Evolutionary conservation across 2,113 vertebrate species (phyloP).

Genomic region (Odocoileus hemionus): DNA sequence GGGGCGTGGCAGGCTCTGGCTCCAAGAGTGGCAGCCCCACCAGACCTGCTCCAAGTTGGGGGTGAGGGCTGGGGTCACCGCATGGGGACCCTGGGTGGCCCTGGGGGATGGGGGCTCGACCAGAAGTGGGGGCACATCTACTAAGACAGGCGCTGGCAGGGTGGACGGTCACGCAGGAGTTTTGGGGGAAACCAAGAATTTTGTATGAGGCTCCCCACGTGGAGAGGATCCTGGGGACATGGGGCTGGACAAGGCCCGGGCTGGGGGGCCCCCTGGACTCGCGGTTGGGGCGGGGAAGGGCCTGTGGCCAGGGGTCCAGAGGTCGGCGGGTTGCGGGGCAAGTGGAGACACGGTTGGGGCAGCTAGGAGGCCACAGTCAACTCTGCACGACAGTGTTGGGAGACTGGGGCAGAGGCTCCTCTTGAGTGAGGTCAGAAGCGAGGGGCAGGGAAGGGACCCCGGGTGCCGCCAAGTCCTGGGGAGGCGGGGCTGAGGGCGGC

Average conservation of each 20-base stretch:
- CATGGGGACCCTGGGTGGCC: background rate
- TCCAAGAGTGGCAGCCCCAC: background rate
- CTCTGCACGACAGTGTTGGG: too few relatives aligned
- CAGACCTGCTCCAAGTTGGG: too few relatives aligned
- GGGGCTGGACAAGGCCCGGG: background rate
- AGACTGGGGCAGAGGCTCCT: background rate
- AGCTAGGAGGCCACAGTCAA: background rate
- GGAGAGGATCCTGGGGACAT: background rate
- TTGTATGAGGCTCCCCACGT: fast-evolving
- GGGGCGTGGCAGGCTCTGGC: background rate
- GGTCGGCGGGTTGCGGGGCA: background rate
- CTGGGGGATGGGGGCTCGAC: background rate
- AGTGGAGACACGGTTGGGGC: background rate
- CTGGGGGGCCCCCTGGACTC: background rate
- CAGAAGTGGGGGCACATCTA: background rate
- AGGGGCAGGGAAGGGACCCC: background rate
- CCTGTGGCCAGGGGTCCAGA: background rate
- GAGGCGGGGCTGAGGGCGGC: background rate
- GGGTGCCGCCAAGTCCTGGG: too few relatives aligned
- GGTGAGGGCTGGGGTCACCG: background rate
- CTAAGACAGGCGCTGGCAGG: background rate
- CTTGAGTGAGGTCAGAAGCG: background rate
- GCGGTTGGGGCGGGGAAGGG: background rate
- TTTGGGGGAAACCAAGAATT: background rate
- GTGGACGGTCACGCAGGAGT: background rate